These are phyloP conservation scores for Ostrea edulis DNA, from an alignment of 1,140 invertebrate genomes.

Conservation along the genomic window DNA sequence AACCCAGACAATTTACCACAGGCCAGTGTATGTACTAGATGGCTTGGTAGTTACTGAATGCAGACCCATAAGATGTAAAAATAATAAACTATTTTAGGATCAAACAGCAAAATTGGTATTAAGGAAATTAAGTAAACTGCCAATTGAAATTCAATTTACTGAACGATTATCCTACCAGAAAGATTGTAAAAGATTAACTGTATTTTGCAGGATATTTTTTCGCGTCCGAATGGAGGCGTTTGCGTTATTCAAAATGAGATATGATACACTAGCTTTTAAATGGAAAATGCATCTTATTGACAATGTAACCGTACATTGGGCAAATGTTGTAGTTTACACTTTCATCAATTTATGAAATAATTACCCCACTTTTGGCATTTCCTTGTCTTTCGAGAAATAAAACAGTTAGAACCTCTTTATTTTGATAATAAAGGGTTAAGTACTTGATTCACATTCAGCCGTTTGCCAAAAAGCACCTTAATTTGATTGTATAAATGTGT, in stretches of 20 bases:
- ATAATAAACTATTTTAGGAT: too few relatives aligned
- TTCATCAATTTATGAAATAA: background rate
- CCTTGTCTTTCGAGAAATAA: background rate
- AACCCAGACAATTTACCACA: too few relatives aligned
- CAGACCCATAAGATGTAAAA: too few relatives aligned
- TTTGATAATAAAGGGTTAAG: conserved; percentile 3
- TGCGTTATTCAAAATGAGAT: background rate
- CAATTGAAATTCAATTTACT: background rate
- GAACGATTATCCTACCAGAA: background rate
- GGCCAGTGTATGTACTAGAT: too few relatives aligned
- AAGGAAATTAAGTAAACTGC: background rate
- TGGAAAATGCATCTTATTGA: background rate
- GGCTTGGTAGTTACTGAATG: too few relatives aligned
- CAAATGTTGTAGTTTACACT: background rate
- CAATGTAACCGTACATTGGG: background rate
- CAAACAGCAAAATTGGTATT: too few relatives aligned
- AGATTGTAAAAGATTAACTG: background rate
- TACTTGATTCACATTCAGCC: background rate
- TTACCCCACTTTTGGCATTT: background rate
- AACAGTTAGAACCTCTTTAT: conserved; percentile 17
- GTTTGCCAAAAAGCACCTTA: background rate
- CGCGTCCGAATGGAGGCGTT: background rate
- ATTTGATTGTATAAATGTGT: background rate
- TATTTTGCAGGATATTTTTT: background rate
- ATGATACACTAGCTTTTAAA: background rate